phyloP scores from a whole-genome alignment of 2,888 invertebrate genomes.

The Eupithecia subfuscata region DNA sequence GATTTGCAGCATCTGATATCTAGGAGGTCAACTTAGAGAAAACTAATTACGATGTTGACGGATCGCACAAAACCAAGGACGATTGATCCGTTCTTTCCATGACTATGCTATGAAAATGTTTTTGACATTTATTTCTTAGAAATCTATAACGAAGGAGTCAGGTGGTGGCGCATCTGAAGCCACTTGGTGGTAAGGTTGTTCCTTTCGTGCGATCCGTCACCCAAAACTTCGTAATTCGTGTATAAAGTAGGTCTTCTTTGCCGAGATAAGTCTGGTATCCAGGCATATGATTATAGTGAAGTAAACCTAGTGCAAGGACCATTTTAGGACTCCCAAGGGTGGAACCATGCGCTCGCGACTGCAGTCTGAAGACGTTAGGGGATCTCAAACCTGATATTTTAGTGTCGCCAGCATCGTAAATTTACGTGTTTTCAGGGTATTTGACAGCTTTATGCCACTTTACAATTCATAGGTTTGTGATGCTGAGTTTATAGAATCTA shows the following conservation, averaged over 20 bases:
- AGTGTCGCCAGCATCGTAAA: conserved; percentile 14
- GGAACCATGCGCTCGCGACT: neutral
- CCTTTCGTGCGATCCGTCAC: no score
- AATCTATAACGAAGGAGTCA: no score
- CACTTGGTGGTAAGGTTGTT: neutral
- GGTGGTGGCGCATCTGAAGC: neutral
- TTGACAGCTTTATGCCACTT: neutral
- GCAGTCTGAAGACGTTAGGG: conserved; percentile 61
- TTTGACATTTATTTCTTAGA: no score
- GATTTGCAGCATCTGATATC: no score
- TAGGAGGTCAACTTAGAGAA: no score
- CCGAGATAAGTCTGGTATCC: neutral
- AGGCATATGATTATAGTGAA: neutral
- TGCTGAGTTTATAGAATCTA: neutral
- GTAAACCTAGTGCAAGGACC: neutral
- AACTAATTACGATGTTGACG: no score
- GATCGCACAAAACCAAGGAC: no score
- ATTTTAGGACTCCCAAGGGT: neutral
- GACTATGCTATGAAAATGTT: no score
- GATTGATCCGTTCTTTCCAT: no score
- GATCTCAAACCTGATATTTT: conserved; percentile 63
- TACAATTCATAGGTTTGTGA: conserved; percentile 1
- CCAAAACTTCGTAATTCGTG: neutral
- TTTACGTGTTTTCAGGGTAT: neutral
- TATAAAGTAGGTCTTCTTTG: neutral